Percentiles rank a stretch among this genome's conserved stretches.
phyloP scores from a whole-genome alignment of 2,113 vertebrate genomes.

The Dipodomys stephensi region DNA sequence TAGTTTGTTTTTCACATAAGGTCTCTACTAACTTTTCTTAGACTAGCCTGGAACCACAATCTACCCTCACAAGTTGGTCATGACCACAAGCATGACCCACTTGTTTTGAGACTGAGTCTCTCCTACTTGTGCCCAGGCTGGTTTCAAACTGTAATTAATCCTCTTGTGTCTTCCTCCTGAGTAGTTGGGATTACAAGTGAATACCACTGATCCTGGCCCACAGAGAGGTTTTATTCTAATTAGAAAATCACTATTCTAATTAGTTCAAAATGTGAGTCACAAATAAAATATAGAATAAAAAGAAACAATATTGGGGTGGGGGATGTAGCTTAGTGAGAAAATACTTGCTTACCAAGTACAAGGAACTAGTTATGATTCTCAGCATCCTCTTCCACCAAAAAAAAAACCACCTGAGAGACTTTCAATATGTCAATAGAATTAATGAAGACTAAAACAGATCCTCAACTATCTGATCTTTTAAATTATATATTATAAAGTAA shows the following conservation, averaged over 20 bases:
- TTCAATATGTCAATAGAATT: slow-evolving; percentile 13
- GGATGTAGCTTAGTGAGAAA: neutral
- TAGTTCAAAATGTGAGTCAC: neutral
- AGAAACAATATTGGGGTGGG: neutral
- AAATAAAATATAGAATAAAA: slow-evolving; percentile 46
- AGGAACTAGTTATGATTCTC: neutral
- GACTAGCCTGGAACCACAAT: no score
- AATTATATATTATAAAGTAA: slow-evolving; percentile 40
- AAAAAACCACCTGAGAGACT: slow-evolving; percentile 24
- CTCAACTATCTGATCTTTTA: slow-evolving; percentile 34
- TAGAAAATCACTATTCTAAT: slow-evolving; percentile 34
- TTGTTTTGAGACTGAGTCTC: no score
- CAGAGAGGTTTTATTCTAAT: slow-evolving; percentile 43
- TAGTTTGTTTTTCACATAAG: no score
- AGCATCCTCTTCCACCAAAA: neutral
- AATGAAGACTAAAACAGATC: slow-evolving; percentile 15
- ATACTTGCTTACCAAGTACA: neutral
- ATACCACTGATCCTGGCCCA: no score
- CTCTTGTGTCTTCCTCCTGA: no score
- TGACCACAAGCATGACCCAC: no score
- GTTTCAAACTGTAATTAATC: no score
- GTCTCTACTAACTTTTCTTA: no score
- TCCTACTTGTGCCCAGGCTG: neutral
- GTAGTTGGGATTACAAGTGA: no score
- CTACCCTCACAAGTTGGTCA: no score